These are phyloP conservation scores for Metaphire vulgaris DNA, from an alignment of 1,140 invertebrate genomes.

Conservation along the genomic window DNA sequence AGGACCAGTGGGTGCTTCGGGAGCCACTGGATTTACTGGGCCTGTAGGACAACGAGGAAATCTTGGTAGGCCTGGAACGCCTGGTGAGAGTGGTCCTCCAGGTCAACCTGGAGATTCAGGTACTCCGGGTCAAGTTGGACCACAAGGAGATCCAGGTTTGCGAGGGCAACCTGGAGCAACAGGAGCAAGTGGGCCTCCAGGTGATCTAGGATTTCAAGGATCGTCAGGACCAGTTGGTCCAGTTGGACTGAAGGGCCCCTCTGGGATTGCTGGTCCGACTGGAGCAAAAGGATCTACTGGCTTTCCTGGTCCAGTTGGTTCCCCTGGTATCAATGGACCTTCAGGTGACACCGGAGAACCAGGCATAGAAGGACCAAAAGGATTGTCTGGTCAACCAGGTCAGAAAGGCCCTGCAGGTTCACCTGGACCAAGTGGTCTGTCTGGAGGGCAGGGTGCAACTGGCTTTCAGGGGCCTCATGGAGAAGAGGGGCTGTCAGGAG, in stretches of 20 bases:
- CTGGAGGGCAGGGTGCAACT: neutral
- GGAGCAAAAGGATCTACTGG: constrained; percentile 8
- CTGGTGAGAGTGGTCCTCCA: constrained; percentile 14
- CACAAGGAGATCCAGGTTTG: constrained; percentile 5
- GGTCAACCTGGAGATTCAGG: constrained; percentile 43
- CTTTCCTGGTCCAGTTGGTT: constrained; percentile 6
- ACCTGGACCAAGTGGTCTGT: neutral
- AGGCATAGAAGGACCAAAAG: constrained; percentile 11
- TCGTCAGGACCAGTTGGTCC: constrained; percentile 16
- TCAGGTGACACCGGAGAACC: constrained; percentile 3
- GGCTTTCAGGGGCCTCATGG: constrained; percentile 7
- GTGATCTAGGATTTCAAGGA: constrained; percentile 11
- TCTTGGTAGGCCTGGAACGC: constrained; percentile 46
- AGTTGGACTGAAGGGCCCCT: constrained; percentile 11
- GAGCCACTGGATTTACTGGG: constrained; percentile 28
- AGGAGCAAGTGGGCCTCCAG: constrained; percentile 15
- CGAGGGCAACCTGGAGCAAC: constrained; percentile 16
- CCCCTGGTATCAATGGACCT: neutral
- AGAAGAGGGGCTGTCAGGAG: neutral
- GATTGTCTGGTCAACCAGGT: constrained; percentile 14
- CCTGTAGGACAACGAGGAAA: constrained; percentile 33
- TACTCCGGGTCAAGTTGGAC: neutral
- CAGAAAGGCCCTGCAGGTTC: constrained; percentile 8
- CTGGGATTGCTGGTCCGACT: constrained; percentile 19
- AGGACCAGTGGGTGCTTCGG: constrained; percentile 24